Conservation (phyloP, 2,113 vertebrate species). For the Glaucidium brasilianum region DNA sequence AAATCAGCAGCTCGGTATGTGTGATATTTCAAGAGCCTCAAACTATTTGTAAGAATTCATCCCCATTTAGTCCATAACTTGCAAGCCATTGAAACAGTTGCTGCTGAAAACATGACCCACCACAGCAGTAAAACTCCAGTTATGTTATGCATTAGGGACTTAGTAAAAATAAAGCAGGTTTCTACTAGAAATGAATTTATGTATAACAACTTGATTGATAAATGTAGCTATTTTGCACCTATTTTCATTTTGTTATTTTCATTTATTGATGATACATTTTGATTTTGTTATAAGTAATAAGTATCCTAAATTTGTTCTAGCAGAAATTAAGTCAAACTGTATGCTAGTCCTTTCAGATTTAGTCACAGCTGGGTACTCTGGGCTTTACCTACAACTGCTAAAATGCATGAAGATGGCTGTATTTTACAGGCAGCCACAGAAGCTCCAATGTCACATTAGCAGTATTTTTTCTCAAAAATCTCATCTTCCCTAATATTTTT, state of each 20-base stretch:
- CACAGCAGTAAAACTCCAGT: neutral
- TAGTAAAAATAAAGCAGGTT: neutral
- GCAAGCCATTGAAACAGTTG: neutral
- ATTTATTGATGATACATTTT: neutral
- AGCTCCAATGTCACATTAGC: neutral
- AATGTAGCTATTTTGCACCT: neutral
- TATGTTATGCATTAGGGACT: too few relatives aligned
- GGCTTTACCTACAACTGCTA: neutral
- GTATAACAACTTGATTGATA: neutral
- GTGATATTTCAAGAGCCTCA: neutral
- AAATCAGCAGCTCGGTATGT: neutral
- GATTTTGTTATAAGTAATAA: neutral
- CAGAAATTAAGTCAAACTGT: neutral
- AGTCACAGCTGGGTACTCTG: neutral
- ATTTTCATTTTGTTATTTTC: neutral
- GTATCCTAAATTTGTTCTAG: neutral
- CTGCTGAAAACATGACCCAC: neutral
- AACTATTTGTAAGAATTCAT: neutral
- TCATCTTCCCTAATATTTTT: neutral
- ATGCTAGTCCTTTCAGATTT: neutral
- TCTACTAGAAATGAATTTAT: neutral
- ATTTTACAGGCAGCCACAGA: neutral
- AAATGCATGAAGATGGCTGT: rapidly evolving
- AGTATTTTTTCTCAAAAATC: neutral
- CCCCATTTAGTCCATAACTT: neutral